These are phyloP conservation scores for Odobenus rosmarus DNA, from an alignment of 2,113 vertebrate genomes.

Conservation along the genomic window DNA sequence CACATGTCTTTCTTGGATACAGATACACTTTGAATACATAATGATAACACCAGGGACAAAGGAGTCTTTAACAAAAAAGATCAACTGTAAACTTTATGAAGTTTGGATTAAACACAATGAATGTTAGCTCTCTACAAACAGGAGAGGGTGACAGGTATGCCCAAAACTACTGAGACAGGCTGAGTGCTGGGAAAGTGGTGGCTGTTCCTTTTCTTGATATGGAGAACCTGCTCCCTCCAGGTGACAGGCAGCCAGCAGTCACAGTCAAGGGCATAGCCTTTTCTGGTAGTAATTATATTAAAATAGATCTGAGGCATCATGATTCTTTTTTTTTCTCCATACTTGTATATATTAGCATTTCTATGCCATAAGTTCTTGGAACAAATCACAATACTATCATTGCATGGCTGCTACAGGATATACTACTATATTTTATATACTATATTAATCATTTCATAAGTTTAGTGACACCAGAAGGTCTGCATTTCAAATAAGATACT, in stretches of 20 bases:
- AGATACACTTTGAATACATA: neutral
- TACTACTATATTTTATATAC: neutral
- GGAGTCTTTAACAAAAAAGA: neutral
- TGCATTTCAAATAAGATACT: slow-evolving; percentile 54
- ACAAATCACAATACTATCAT: neutral
- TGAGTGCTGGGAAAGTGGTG: neutral
- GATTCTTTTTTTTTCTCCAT: neutral
- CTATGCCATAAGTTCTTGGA: neutral
- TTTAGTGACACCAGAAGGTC: slow-evolving; percentile 1
- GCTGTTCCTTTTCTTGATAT: neutral
- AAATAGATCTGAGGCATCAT: neutral
- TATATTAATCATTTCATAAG: slow-evolving; percentile 26
- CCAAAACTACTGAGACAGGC: neutral
- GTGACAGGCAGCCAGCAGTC: neutral
- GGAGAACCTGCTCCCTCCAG: neutral
- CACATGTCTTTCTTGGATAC: neutral
- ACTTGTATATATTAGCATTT: slow-evolving; percentile 30
- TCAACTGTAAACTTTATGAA: neutral
- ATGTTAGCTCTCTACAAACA: neutral
- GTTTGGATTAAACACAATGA: neutral
- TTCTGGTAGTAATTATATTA: neutral
- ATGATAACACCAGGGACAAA: neutral
- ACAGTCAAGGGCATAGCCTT: neutral
- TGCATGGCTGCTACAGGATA: neutral
- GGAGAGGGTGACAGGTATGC: neutral